Evolutionary conservation across 2,888 invertebrate species (phyloP).

Genomic region (Eupithecia dodoneata): DNA sequence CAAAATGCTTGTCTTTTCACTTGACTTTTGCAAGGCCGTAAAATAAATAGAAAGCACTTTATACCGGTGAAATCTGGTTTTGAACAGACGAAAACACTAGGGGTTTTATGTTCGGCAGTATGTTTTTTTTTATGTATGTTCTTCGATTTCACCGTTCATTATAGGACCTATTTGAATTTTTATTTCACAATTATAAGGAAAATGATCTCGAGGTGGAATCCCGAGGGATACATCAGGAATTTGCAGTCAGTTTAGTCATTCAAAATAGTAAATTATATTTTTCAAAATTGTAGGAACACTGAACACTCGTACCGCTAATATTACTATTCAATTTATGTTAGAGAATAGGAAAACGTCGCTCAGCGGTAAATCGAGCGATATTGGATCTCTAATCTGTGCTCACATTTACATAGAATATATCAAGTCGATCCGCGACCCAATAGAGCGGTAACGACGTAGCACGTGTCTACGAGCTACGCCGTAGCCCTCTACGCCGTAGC

Average conservation of each 20-base stretch:
- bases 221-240: too few species aligned
- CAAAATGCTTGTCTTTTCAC: neutral
- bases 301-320: neutral
- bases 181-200: too few species aligned
- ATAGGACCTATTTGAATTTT: too few species aligned
- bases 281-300: too few species aligned
- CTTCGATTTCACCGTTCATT: too few species aligned
- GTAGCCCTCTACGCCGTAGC: slow-evolving; percentile 30
- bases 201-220: too few species aligned
- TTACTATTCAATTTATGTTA: neutral
- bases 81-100: too few species aligned
- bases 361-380: slow-evolving; percentile 11
- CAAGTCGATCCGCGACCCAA: slow-evolving; percentile 24
- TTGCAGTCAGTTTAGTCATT: too few species aligned
- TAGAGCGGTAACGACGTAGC: slow-evolving; percentile 33
- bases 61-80: neutral
- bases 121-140: too few species aligned
- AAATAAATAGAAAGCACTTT: neutral
- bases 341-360: neutral
- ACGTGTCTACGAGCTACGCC: slow-evolving; percentile 37
- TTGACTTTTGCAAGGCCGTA: neutral
- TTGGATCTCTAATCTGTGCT: slow-evolving; percentile 18
- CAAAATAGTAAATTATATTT: too few species aligned
- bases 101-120: too few species aligned
- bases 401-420: slow-evolving; percentile 31